Conservation (phyloP, 2,888 invertebrate species). For the Drosophila atroscutellata region DNA sequence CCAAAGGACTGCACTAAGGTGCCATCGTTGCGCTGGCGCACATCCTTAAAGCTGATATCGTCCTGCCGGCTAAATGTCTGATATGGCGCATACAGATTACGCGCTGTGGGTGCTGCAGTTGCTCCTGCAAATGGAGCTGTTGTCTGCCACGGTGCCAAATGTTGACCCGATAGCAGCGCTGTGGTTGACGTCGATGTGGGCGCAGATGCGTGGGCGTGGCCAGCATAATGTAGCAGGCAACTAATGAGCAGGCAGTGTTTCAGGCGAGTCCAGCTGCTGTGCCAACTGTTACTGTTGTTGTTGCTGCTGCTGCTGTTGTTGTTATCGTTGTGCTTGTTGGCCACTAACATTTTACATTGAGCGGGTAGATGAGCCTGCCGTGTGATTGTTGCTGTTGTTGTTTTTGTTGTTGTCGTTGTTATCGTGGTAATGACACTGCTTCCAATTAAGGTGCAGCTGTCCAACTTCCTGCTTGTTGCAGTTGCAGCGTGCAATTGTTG, state of each 20-base stretch:
- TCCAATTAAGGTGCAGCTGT: slow-evolving; percentile 75
- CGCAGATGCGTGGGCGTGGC: slow-evolving; percentile 14
- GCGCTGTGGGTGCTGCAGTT: slow-evolving; percentile 70
- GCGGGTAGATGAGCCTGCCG: slow-evolving; percentile 50
- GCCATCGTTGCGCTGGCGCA: slow-evolving; percentile 81
- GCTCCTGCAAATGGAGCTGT: slow-evolving; percentile 40
- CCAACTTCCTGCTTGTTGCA: slow-evolving; percentile 71
- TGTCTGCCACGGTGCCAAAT: slow-evolving; percentile 74
- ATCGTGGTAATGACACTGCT: slow-evolving; percentile 75
- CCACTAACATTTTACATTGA: slow-evolving; percentile 85
- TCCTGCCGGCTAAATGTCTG: slow-evolving; percentile 83
- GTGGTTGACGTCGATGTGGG: slow-evolving; percentile 60
- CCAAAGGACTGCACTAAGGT: slow-evolving; percentile 83
- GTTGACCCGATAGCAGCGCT: slow-evolving; percentile 60
- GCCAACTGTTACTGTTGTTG: slow-evolving; percentile 27
- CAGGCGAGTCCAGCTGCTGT: slow-evolving; percentile 28
- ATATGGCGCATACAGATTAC: slow-evolving; percentile 84
- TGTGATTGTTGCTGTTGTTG: slow-evolving; percentile 24
- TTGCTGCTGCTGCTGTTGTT: slow-evolving; percentile 49
- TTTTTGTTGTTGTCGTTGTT: slow-evolving; percentile 43
- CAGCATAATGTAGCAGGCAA: slow-evolving; percentile 45
- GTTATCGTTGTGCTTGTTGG: slow-evolving; percentile 76
- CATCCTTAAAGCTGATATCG: slow-evolving; percentile 81
- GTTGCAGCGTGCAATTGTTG: slow-evolving; percentile 24
- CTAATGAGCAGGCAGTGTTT: slow-evolving; percentile 50